Base-by-base conservation (phyloP, 2,797 vertebrate genomes). In the Falco peregrinus region DNA sequence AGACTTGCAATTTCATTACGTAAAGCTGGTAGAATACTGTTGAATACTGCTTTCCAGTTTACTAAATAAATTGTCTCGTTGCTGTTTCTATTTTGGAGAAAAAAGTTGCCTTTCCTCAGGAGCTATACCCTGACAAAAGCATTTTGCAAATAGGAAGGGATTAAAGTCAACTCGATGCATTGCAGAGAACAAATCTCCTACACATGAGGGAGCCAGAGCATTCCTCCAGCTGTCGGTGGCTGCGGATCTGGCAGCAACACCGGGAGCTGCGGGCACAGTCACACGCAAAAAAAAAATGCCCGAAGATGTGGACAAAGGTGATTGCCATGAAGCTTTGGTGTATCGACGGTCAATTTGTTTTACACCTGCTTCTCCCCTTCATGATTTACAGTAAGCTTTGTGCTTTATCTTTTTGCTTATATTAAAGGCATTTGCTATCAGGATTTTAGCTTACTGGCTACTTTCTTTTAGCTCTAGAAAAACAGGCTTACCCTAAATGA, bases 191-290 rank as follows among this genome's bases (percentile, higher is more conserved):
- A 37, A 10, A 51, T 82, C 75, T 93, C 80, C 75, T 85, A 96
- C 97, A 59, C 96, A 79, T 21, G 96, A 94, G 96, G 96, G 96
- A 97, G 96, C 96, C 96, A 85, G 95, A 95, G 96, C 88, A 77
- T 94, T 93, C 93, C 95, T 85, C 35, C 48, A 79, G 61, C 81
- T 21, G 14, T 2, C 7, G 8, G 45, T 20, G 39, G 33, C 54
- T 25, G 51, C 25, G 45, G 57, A 29, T 4, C 25, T 10, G 31
- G 79, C 85, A 70, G 60, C 74, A 25, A 2, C 1, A n/a, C 51
- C 5, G 18, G 60, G 67, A 69, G 29, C 70, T 18, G 54, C 29
- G 16, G 73, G 63, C 79, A 89, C 26, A 25, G 51, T 4, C 70
- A 13, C 84, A 57, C 56, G 39, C 39, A 39, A 22, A 45, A 14